Base-by-base conservation (phyloP, 2,113 vertebrate genomes). In the Catharus minimus region DNA sequence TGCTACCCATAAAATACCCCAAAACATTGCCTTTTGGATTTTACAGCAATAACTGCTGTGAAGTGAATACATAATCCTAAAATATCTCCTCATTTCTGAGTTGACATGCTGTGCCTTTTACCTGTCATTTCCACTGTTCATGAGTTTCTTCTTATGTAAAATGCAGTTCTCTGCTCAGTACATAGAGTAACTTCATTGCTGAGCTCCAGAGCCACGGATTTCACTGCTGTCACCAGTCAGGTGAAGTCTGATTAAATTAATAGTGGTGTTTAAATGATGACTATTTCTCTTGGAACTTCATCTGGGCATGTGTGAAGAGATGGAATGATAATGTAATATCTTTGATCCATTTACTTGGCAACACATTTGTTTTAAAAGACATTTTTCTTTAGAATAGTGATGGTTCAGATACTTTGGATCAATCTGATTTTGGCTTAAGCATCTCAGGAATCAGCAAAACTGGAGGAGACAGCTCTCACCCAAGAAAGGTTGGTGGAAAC, bases 351-450 rank as follows among this genome's bases (percentile, higher is more conserved):
- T 56, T 81, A 17, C 12, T 74, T 73, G 43, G 30, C 28, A 76
- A 21, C 6, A n/a, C 30, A 28, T 47, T n/a, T 53, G n/a, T 64
- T 76, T 68, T 53, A 73, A 76, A 76, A 36, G 15, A 50, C 6
- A 13, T 78, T 85, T 89, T 89, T 49, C 57, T 96, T 71, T 85
- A 99, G 99, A 97, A 97, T n/a, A 96, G 88, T 19, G 96, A 89
- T 28, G 65, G 7, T 5, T 49, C 84, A 55, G 58, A 82, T 73
- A 44, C 80, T 28, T 24, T 57, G 21, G 98, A 98, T n/a, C 93
- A 64, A 1, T 64, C 95, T 21, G 97, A 98, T 16, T 99, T 99
- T 41, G 98, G 98, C 78, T 97, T 99, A 87, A 99, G 90, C 38
- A 94, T 99, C 78, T 98, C 98, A 20, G 95, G 98, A 72, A 90